Evolutionary conservation across 2,797 vertebrate species (phyloP).

Genomic region (Epinephelus coioides): DNA sequence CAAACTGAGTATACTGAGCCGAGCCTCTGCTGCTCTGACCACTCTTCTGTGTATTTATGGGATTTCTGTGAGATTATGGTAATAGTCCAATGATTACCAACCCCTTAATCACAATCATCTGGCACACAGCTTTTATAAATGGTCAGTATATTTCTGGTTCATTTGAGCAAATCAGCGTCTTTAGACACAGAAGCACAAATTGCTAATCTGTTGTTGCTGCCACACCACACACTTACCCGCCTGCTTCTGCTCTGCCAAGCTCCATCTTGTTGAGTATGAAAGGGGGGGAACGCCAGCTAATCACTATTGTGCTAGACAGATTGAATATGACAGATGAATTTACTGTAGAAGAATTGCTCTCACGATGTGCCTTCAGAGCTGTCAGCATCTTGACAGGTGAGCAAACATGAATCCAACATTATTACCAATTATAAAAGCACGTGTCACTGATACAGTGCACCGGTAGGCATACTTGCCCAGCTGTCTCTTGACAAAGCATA

Average conservation of each 20-base stretch:
- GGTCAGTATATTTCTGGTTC: slow-evolving; percentile 3
- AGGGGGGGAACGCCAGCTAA: slow-evolving; percentile 32
- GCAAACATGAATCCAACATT: slow-evolving; percentile 45
- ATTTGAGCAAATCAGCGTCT: slow-evolving; percentile 15
- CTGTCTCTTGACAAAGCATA: background rate
- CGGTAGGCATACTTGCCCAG: slow-evolving; percentile 4
- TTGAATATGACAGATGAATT: slow-evolving; percentile 54
- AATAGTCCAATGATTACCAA: slow-evolving; percentile 36
- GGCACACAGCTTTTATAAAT: background rate
- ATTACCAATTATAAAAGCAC: slow-evolving; percentile 44
- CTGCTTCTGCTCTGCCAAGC: slow-evolving; percentile 22
- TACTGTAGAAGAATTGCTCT: slow-evolving; percentile 42
- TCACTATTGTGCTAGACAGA: slow-evolving; percentile 38
- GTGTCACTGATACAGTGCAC: slow-evolving; percentile 16
- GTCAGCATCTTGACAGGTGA: slow-evolving; percentile 53
- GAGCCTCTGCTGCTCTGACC: slow-evolving; percentile 3
- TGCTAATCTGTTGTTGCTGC: slow-evolving; percentile 29
- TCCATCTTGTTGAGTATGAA: slow-evolving; percentile 24
- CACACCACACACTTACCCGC: background rate
- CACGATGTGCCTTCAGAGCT: slow-evolving; percentile 27
- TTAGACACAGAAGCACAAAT: slow-evolving; percentile 21
- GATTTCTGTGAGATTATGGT: slow-evolving; percentile 41
- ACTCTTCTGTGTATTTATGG: background rate
- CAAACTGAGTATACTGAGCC: background rate
- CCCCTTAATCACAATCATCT: slow-evolving; percentile 33